phyloP scores from a whole-genome alignment of 2,797 vertebrate genomes.

The Eurystomus glaucurus region DNA sequence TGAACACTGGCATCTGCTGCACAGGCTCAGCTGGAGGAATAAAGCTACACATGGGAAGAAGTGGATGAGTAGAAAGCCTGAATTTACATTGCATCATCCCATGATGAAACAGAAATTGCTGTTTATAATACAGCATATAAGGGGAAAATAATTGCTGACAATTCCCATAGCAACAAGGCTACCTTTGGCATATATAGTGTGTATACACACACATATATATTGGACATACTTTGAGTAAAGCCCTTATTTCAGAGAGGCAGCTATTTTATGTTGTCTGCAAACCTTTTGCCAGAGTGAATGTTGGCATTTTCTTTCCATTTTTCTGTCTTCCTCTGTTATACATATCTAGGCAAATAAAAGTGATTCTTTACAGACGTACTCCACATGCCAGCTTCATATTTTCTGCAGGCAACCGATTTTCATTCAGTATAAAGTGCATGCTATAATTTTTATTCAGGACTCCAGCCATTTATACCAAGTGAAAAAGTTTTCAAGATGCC shows the following conservation, averaged over 20 bases:
- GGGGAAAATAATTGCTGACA: constrained; percentile 38
- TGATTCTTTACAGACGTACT: constrained; percentile 70
- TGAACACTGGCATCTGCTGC: constrained; percentile 76
- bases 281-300: constrained; percentile 54
- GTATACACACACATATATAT: background rate
- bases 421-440: constrained; percentile 67
- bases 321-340: constrained; percentile 70
- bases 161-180: constrained; percentile 55
- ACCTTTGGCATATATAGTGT: constrained; percentile 17
- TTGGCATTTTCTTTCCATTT: constrained; percentile 75
- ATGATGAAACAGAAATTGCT: constrained; percentile 71
- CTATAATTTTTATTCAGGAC: constrained; percentile 74
- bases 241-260: constrained; percentile 45
- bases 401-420: constrained; percentile 76
- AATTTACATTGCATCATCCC: constrained; percentile 74
- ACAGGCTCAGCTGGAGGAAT: constrained; percentile 71
- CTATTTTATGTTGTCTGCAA: constrained; percentile 79
- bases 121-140: constrained; percentile 73
- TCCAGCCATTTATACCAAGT: constrained; percentile 19
- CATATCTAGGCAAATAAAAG: constrained; percentile 80
- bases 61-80: constrained; percentile 41
- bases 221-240: constrained; percentile 54
- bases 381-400: constrained; percentile 65
- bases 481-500: constrained; percentile 66
- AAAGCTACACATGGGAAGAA: constrained; percentile 76